Base-by-base conservation (phyloP, 2,888 invertebrate species). In the Nephrotoma flavescens region DNA sequence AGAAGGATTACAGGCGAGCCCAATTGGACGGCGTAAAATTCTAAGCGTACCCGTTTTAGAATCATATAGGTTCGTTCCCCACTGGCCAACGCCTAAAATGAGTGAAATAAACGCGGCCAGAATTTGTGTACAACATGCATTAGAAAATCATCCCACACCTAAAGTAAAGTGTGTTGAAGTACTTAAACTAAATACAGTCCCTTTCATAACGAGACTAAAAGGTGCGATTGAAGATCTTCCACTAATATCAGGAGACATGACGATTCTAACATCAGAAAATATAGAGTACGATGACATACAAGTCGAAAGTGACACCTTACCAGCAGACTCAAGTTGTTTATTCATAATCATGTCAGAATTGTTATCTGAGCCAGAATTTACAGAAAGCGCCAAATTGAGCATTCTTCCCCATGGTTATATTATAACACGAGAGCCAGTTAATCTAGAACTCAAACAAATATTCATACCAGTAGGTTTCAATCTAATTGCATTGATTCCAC, bases 21-120 rank as follows among this genome's bases (percentile, higher is more conserved):
- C 95, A 0, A 96, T 97, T 83, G 93, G 95, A 0, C 93, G 31
- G 31, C 31, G 94, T 88, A 94, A 94, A 86, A 92, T 94, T 87
- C 94, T 94, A 15, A 3, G 31, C 93, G 95, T 42, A 94, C 96
- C 97, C 1, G 94, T 96, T 0, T 91, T 97, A 41, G 97, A 97
- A 90, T 94, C 94, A 90, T 95, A 95, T 89, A 92, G 93, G 87
- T 97, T 97, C 89, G 90, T 96, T 7, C 94, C 96, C 0, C 94
- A 96, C 90, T 91, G 89, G 15, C 90, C 91, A 2, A 41, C 90
- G 1, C 90, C 90, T 2, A 87, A 85, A 6, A 42, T 90, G 0
- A 71, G 83, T 7, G 83, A 87, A 6, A 91, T 92, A 87, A 93
- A 94, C 88, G 92, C 94, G 0, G 91, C 94, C 0, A 92, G 95